These are phyloP conservation scores for Ferdinandea cuprea DNA, from an alignment of 2,888 invertebrate species.

Conservation along the genomic window DNA sequence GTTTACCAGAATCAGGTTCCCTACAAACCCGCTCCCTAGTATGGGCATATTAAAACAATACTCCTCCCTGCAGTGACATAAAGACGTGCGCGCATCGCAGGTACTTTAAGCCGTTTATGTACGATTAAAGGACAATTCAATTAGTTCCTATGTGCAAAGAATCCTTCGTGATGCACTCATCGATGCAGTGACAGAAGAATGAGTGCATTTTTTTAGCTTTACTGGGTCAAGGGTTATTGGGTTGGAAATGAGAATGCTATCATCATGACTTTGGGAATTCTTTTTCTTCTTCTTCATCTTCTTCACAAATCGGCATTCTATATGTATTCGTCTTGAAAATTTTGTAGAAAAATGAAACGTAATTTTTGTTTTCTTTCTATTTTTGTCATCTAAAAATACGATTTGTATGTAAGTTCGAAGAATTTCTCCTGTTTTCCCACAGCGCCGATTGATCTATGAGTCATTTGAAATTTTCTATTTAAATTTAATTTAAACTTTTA, in stretches of 20 bases:
- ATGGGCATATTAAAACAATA: too few species aligned
- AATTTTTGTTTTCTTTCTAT: constrained; percentile 5
- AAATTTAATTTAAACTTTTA: neutral
- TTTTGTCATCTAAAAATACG: constrained; percentile 19
- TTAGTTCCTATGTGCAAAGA: constrained; percentile 12
- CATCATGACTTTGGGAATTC: neutral
- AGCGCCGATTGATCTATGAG: neutral
- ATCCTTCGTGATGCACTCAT: neutral
- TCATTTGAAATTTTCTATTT: neutral
- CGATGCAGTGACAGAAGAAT: constrained; percentile 7
- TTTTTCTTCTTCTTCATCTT: neutral
- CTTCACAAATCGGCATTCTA: neutral
- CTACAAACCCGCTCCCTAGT: neutral
- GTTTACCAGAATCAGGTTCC: neutral
- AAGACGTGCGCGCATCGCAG: constrained; percentile 51
- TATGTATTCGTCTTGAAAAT: neutral
- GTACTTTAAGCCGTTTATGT: constrained; percentile 52
- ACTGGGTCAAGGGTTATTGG: constrained; percentile 52
- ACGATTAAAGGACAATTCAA: constrained; percentile 62
- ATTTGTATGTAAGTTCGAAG: neutral
- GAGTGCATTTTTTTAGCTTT: constrained; percentile 1
- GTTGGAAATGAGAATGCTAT: neutral
- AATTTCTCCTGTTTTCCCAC: neutral
- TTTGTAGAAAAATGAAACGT: too few species aligned
- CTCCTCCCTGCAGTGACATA: neutral